Conservation (phyloP, 2,797 vertebrate species). For the Sebastes cheni region DNA sequence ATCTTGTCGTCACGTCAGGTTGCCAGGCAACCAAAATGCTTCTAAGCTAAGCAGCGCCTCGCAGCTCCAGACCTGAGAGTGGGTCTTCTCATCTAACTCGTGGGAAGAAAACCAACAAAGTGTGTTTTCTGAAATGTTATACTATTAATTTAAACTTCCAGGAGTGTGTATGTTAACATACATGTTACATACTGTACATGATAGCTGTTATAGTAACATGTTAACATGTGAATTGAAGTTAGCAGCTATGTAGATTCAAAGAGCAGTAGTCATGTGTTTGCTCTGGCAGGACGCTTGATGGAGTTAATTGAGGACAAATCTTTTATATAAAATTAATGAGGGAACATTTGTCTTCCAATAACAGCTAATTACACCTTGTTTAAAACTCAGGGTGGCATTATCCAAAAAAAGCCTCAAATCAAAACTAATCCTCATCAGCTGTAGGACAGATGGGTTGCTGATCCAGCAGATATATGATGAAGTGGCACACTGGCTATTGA, state of each 20-base stretch:
- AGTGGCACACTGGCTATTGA: background rate
- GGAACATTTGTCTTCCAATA: background rate
- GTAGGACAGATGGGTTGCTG: slow-evolving; percentile 10
- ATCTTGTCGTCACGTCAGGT: too few species aligned
- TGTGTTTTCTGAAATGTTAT: too few species aligned
- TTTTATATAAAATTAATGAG: background rate
- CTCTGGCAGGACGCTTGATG: background rate
- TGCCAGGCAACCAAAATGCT: too few species aligned
- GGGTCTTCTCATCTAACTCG: too few species aligned
- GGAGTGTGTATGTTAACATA: background rate
- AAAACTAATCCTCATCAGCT: slow-evolving; percentile 12
- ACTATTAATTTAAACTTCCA: background rate
- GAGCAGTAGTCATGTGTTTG: too few species aligned
- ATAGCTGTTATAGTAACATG: background rate
- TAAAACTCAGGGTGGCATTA: background rate
- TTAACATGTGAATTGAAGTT: too few species aligned
- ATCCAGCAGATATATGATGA: slow-evolving; percentile 5
- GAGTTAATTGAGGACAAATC: background rate
- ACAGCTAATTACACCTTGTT: background rate
- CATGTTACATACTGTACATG: background rate
- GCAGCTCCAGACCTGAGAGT: too few species aligned
- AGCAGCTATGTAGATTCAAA: too few species aligned
- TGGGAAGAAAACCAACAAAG: too few species aligned
- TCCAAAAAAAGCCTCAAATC: background rate
- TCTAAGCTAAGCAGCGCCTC: too few species aligned